Conservation (phyloP, 35 echinoderm and acorn worm genomes). For the Strongylocentrotus purpuratus region DNA sequence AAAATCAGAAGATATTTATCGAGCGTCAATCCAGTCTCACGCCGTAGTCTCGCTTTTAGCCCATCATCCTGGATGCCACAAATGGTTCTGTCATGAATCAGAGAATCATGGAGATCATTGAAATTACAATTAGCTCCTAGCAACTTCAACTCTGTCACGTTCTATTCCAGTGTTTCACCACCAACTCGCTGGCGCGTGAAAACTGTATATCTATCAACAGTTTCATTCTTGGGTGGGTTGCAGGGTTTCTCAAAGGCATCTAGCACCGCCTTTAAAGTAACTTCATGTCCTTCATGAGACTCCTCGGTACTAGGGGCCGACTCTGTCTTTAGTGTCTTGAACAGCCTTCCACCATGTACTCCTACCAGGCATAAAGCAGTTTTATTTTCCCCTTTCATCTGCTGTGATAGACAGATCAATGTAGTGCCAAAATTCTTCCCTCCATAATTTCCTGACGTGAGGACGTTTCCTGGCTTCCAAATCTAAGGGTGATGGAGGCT, state of each 20-base stretch:
- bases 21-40: neutral
- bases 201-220: conserved; percentile 1
- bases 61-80: neutral
- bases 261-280: conserved; percentile 7
- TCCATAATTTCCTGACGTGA: neutral
- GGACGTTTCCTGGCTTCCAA: conserved; percentile 29
- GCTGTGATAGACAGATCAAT: neutral
- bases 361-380: conserved; percentile 24
- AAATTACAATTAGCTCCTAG: neutral
- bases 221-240: neutral
- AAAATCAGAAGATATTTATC: neutral
- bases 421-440: conserved; percentile 15
- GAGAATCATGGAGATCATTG: neutral
- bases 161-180: conserved; percentile 57
- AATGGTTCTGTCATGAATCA: neutral
- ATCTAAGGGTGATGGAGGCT: neutral
- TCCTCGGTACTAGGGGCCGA: neutral
- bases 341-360: neutral
- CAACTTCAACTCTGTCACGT: conserved; percentile 36
- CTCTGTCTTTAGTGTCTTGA: conserved; percentile 40
- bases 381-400: conserved; percentile 14
- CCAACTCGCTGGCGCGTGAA: neutral
- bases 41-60: neutral
- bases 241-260: conserved; percentile 17
- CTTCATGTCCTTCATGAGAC: neutral